Percentiles rank a stretch among this genome's conserved stretches.
phyloP scores from a whole-genome alignment of 1,140 invertebrate genomes.

The Aphidius ervi region DNA sequence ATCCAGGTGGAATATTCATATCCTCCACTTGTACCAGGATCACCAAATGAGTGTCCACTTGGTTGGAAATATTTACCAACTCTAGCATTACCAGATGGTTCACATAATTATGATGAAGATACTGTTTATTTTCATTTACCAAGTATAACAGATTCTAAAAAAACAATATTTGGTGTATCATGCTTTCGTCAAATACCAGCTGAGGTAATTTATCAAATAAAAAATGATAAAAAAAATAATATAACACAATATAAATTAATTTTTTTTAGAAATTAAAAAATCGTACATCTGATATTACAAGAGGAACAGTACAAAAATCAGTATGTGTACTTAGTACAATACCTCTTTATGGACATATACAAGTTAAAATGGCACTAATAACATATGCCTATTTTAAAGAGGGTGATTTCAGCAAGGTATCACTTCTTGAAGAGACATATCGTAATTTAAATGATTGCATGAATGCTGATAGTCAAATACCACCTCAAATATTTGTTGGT shows the following conservation, averaged over 20 bases:
- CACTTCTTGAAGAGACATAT: slow-evolving; percentile 87
- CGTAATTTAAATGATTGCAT: slow-evolving; percentile 87
- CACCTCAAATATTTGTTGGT: slow-evolving; percentile 79
- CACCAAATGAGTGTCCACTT: slow-evolving; percentile 78
- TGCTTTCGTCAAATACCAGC: slow-evolving; percentile 97
- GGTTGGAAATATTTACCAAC: slow-evolving; percentile 95
- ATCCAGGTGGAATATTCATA: slow-evolving; percentile 93
- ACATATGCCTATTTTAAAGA: slow-evolving; percentile 96
- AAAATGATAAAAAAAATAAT: neutral
- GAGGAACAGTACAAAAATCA: slow-evolving; percentile 92
- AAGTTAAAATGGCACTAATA: slow-evolving; percentile 93
- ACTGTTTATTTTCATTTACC: slow-evolving; percentile 96
- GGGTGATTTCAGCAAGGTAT: slow-evolving; percentile 87
- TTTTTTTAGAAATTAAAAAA: slow-evolving; percentile 79
- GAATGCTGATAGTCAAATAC: slow-evolving; percentile 60
- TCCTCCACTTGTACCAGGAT: slow-evolving; percentile 77
- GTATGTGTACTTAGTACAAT: slow-evolving; percentile 85
- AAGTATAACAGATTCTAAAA: slow-evolving; percentile 73
- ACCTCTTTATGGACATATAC: slow-evolving; percentile 87
- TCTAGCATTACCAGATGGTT: slow-evolving; percentile 93
- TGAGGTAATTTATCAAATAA: slow-evolving; percentile 61
- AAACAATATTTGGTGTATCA: slow-evolving; percentile 92
- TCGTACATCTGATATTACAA: slow-evolving; percentile 93
- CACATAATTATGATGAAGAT: slow-evolving; percentile 94
- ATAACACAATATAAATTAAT: no score